Evolutionary conservation across 1,140 invertebrate genomes (phyloP).

Genomic region (Scaptomyza montana): DNA sequence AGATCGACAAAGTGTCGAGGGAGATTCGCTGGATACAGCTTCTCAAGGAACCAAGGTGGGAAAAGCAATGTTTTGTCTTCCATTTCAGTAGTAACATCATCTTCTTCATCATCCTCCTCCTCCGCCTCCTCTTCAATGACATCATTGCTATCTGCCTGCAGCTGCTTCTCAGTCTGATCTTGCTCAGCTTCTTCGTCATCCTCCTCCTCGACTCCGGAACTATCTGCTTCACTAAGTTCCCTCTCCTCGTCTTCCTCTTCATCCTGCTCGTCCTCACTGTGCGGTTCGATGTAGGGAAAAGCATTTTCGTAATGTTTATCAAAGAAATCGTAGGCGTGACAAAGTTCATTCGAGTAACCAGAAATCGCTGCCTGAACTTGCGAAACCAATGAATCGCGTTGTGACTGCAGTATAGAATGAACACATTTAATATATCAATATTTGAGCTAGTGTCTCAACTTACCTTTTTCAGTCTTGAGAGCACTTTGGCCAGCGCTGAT

Average conservation of each 20-base stretch:
- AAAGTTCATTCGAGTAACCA: conserved; percentile 86
- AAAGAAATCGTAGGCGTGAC: conserved; percentile 86
- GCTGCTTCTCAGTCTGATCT: conserved; percentile 10
- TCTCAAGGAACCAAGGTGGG: conserved; percentile 88
- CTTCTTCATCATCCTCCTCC: conserved; percentile 42
- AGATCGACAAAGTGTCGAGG: conserved; percentile 88
- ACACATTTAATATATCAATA: conserved; percentile 78
- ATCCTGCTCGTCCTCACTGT: conserved; percentile 41
- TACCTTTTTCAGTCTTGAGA: conserved; percentile 85
- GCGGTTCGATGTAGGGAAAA: conserved; percentile 47
- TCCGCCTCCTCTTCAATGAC: conserved; percentile 41
- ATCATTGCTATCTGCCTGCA: conserved; percentile 8
- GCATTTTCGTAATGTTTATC: conserved; percentile 76
- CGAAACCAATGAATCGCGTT: conserved; percentile 85
- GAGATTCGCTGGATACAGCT: conserved; percentile 86
- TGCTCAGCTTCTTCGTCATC: conserved; percentile 7
- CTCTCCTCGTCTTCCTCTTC: conserved; percentile 11
- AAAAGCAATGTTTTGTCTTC: conserved; percentile 76
- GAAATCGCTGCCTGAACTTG: conserved; percentile 87
- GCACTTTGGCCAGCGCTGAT: conserved; percentile 87
- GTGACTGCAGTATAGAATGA: conserved; percentile 39
- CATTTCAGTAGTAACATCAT: conserved; percentile 37
- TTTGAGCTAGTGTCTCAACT: conserved; percentile 83
- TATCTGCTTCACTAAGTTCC: conserved; percentile 34
- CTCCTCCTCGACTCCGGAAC: conserved; percentile 17